A percentile compares a stretch with the other conserved stretches of the same genome.
These are phyloP conservation scores for Upupa epops DNA, from an alignment of 2,113 vertebrate species.

Conservation along the genomic window DNA sequence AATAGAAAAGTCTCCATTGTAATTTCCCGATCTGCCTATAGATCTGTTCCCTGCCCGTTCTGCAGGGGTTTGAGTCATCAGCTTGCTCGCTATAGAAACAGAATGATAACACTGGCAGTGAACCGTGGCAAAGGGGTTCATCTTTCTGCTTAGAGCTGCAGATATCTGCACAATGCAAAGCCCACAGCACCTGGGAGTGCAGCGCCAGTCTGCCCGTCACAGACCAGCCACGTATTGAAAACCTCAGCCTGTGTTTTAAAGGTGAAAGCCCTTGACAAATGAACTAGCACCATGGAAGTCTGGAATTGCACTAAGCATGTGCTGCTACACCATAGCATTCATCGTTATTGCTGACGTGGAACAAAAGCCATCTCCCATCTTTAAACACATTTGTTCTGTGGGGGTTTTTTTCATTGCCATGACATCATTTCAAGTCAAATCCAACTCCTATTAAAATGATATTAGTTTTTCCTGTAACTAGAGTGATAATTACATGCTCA, in stretches of 20 bases:
- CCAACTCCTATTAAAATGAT: background rate
- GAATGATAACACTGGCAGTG: conserved; percentile 54
- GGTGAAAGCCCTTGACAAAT: background rate
- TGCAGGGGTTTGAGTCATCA: background rate
- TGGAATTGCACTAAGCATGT: background rate
- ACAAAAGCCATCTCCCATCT: background rate
- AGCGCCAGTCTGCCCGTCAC: background rate
- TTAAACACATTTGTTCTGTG: background rate
- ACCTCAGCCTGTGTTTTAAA: background rate
- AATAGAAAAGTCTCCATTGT: background rate
- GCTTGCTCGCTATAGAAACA: conserved; percentile 46
- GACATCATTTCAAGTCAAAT: background rate
- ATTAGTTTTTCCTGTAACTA: background rate
- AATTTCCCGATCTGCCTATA: background rate
- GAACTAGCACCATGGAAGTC: background rate
- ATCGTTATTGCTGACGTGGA: background rate
- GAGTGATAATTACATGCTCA: background rate
- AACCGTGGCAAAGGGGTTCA: conserved; percentile 57
- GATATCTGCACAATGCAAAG: conserved; percentile 33
- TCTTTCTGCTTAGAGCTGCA: conserved; percentile 58
- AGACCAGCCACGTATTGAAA: background rate
- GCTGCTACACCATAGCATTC: background rate
- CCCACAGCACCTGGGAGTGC: background rate
- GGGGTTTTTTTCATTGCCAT: background rate
- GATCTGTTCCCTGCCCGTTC: background rate